Evolutionary conservation across 2,113 vertebrate genomes (phyloP), one percentile per base, ranked within the genome.

Genomic region (Chaetodon auriga): DNA sequence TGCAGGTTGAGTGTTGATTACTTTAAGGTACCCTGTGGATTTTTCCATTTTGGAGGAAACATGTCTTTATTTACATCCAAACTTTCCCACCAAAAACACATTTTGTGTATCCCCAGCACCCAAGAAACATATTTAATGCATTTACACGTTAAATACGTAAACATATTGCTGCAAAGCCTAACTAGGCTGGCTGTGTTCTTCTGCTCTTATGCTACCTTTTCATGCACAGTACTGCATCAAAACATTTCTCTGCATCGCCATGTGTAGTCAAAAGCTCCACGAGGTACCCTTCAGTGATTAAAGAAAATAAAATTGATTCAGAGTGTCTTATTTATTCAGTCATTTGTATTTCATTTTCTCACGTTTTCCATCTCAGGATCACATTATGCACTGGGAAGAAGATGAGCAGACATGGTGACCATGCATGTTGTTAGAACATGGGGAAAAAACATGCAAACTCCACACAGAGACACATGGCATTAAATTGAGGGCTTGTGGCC

Each of bases 1-100:
- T 30, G 64, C 38, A 74, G 69, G 46, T 57, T 48, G 41, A 62
- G 38, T 30, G 12, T 65, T 36, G 48, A 78, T 82, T 65, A 68
- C 57, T 62, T 68, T 21, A 69, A 75, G 25, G 21, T 35, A 15
- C 51, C 71, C 71, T 64, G 77, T 61, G 55, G 65, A 61, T 51
- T 61, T 61, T 46, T 69, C 65, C 25, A 69, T 78, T 41, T 69
- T 78, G 69, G 55, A 61, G 51, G 25, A 78, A 41, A 69, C 15
- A 41, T 38, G 11, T 16, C 16, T 68, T 49, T 60, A 66, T 58
- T 54, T 76, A 76, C 49, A 36, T 68, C 35, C 21, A 23, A 12
- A 15, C 5, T 5, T 46, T 69, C 19, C 25, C 36, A 62, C 23
- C n/a, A 61, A 62, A 30, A 55, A 63, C 19, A 7, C 46, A 69